These are phyloP conservation scores for Sebastes cheni DNA, from an alignment of 2,797 vertebrate genomes.

Conservation along the genomic window DNA sequence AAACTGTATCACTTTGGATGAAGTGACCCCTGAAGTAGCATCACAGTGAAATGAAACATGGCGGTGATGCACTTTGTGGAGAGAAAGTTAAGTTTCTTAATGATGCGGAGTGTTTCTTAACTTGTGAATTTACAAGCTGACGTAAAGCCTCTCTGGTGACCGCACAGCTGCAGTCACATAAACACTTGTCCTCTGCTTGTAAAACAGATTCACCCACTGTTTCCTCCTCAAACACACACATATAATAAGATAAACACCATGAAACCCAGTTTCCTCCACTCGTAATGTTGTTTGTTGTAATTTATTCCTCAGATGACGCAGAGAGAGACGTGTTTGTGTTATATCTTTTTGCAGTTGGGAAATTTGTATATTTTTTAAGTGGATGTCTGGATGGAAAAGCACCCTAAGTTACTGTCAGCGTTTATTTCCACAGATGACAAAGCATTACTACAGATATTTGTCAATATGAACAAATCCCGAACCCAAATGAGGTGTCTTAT, in stretches of 20 bases:
- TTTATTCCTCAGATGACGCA: slow-evolving; percentile 43
- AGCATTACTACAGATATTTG: background rate
- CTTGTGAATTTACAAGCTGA: slow-evolving; percentile 24
- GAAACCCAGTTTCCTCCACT: slow-evolving; percentile 11
- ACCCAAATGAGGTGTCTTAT: background rate
- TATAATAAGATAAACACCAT: slow-evolving; percentile 61
- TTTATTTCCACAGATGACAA: background rate
- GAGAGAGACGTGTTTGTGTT: slow-evolving; percentile 10
- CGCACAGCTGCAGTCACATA: slow-evolving; percentile 72
- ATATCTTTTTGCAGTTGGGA: slow-evolving; percentile 27
- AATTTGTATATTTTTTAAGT: slow-evolving; percentile 43
- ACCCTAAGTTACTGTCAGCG: slow-evolving; percentile 4
- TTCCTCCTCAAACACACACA: slow-evolving; percentile 14
- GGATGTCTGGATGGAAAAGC: slow-evolving; percentile 18
- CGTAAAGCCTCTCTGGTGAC: background rate
- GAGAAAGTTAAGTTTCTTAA: background rate
- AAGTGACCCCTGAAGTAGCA: background rate
- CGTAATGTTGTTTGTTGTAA: slow-evolving; percentile 12
- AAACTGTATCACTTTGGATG: background rate
- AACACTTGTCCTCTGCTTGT: slow-evolving; percentile 54
- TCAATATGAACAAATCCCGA: background rate
- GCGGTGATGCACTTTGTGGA: background rate
- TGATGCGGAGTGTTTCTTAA: slow-evolving; percentile 18
- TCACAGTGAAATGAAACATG: background rate
- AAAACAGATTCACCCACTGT: slow-evolving; percentile 40